Percentiles rank a stretch among this genome's conserved stretches.
These are phyloP conservation scores for Bubo blakistoni DNA, from an alignment of 2,113 vertebrate genomes.

Conservation along the genomic window DNA sequence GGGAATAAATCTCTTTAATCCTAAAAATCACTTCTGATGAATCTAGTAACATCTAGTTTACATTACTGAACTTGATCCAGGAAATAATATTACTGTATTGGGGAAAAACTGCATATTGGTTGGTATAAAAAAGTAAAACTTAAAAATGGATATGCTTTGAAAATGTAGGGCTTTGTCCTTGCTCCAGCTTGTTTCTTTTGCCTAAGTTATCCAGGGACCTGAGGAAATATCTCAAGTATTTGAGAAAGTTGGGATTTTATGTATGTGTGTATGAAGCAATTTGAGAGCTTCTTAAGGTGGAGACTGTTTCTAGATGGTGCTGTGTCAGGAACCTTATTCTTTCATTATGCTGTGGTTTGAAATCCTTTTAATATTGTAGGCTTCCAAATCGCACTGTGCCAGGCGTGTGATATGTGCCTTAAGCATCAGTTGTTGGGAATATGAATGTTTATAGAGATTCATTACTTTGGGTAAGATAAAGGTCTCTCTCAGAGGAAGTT, in stretches of 20 bases:
- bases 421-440: not conserved
- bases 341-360: not conserved
- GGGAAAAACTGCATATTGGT: not conserved
- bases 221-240: not conserved
- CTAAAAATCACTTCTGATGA: not conserved
- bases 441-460: not conserved
- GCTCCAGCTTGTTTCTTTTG: not conserved
- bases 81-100: not conserved
- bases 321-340: not conserved
- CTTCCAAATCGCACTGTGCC: not conserved
- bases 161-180: not conserved
- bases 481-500: not conserved
- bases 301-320: not conserved
- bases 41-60: not conserved
- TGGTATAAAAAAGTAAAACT: not conserved
- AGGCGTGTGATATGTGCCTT: not conserved
- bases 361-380: not conserved
- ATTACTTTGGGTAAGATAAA: not conserved
- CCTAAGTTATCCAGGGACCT: not conserved
- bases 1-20: not conserved
- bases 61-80: not conserved
- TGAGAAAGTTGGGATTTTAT: not conserved
- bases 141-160: not conserved
- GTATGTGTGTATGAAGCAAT: not conserved
- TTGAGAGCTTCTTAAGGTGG: not conserved